These are phyloP conservation scores for Lepidurus arcticus DNA, from an alignment of 1,140 invertebrate species.

Conservation along the genomic window DNA sequence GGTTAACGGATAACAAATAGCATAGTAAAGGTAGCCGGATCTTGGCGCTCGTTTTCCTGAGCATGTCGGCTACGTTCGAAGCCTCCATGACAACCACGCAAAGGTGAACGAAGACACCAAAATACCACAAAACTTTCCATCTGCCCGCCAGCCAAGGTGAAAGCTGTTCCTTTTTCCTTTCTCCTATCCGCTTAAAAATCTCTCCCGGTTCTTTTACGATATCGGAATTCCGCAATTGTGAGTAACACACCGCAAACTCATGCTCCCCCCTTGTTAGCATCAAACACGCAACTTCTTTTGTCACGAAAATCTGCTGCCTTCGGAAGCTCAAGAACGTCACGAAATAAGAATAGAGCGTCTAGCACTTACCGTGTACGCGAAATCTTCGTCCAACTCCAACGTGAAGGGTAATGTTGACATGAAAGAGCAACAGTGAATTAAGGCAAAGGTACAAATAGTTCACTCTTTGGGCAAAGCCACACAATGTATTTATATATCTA, in stretches of 20 bases:
- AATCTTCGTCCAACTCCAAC: constrained; percentile 8
- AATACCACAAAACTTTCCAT: not conserved
- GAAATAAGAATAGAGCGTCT: not conserved
- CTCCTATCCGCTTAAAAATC: not conserved
- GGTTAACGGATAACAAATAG: not conserved
- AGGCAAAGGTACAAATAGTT: not conserved
- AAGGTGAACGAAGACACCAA: not conserved
- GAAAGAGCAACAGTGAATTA: not conserved
- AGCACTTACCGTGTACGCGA: not conserved
- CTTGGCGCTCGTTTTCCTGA: not conserved
- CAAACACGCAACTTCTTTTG: not conserved
- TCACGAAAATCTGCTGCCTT: not conserved
- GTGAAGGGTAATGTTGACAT: constrained; percentile 7
- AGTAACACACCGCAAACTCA: not conserved
- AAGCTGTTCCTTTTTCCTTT: not conserved
- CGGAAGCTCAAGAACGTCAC: not conserved
- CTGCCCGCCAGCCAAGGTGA: not conserved
- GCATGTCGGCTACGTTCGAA: constrained; percentile 9
- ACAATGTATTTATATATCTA: not conserved
- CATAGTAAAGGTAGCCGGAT: not conserved
- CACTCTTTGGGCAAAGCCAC: not conserved
- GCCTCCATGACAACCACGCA: not conserved
- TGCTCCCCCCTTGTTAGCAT: not conserved
- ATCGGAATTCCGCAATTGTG: not conserved
- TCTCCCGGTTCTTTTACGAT: not conserved